Base-by-base conservation (phyloP, 1,140 invertebrate genomes). In the Bradysia coprophila region DNA sequence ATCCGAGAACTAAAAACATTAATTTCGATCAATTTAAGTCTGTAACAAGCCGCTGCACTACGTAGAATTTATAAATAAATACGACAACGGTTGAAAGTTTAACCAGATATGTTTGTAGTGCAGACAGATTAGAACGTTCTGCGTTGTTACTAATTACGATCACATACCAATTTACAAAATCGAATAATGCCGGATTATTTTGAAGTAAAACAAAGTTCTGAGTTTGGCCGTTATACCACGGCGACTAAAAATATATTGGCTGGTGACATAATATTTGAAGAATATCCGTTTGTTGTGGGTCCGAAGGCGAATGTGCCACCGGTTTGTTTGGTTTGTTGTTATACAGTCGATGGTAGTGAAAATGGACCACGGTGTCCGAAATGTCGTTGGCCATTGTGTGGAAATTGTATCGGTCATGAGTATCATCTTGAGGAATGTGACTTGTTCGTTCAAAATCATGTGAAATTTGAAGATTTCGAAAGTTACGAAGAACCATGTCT, bases 361-460 rank as follows among this genome's bases (percentile, higher is more conserved):
- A 53, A 78, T 21, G 56, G 55, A 41, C 53, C 57, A 39, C 51
- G 56, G 28, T 89, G 83, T 52, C 68, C 73, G 0, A 66, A 64
- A n/a, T 89, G 84, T 53, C 62, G 67, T 2, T 89, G 84, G 84
- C 82, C 83, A 0, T 66, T 84, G 18, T 87, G 84, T 48, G 64
- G 67, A 2, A 63, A 69, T 16, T 86, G 81, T 50, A 71, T 18
- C 48, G 62, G 64, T 38, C 44, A 61, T 38, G 28, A 60, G 1
- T 49, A 66, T 18, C 80, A 84, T 54, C 60, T 52, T 21, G 64
- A 68, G 24, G 80, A 84, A 57, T 84, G 80, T 48, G 53, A 63
- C 39, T 62, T 81, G 34, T 73, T 74, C 53, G 51, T 59, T 4
- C 48, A 52, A 11, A 64, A 65, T 6, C 65, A 63, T 48, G 71